Evolutionary conservation across 2,113 vertebrate genomes (phyloP), one percentile per base, ranked within the genome.

Genomic region (Haliaeetus leucogaster): DNA sequence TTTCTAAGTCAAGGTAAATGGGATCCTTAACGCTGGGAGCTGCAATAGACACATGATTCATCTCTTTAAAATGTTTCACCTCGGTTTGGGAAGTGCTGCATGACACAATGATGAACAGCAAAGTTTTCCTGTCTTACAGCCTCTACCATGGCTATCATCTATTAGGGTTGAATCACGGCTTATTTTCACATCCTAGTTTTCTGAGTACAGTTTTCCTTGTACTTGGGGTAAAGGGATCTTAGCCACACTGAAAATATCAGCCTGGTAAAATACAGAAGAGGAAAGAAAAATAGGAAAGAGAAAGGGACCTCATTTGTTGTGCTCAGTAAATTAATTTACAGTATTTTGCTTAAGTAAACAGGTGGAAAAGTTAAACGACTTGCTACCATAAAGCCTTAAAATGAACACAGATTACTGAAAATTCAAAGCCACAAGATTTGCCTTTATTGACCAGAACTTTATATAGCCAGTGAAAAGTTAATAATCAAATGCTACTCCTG

Each of bases 121-220:
- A 62, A 14, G 14, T 16, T 19, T 26, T 36, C 66, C 61, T 43
- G 56, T 27, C 72, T 13, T 13, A 26, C 12, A 42, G 29, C 30
- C 78, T 50, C 73, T 10, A 6, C 2, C 2, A 27, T 6, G 52
- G 65, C 30, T 15, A 3, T 4, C 38, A 52, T 7, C 2, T 4
- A 17, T 36, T 16, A 16, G 27, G 36, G 29, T 30, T 7, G 2
- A 43, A 77, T 16, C 78, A 27, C 15, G 9, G 47, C 47, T 27
- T 25, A 4, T 56, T 14, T 58, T 20, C 30, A 40, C 13, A 45
- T 40, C 62, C 62, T 16, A 6, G 22, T 48, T 76, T 68, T 66
- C 34, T 2, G 10, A 42, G n/a, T 16, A 48, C 12, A 11, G 12
- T 58, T 30, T 40, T 66, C 55, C 67, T 61, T 23, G 27, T 30